A percentile compares a stretch with the other conserved stretches of the same genome.
Evolutionary conservation across 2,113 vertebrate species (phyloP).

Genomic region (Craseonycteris thonglongyai): DNA sequence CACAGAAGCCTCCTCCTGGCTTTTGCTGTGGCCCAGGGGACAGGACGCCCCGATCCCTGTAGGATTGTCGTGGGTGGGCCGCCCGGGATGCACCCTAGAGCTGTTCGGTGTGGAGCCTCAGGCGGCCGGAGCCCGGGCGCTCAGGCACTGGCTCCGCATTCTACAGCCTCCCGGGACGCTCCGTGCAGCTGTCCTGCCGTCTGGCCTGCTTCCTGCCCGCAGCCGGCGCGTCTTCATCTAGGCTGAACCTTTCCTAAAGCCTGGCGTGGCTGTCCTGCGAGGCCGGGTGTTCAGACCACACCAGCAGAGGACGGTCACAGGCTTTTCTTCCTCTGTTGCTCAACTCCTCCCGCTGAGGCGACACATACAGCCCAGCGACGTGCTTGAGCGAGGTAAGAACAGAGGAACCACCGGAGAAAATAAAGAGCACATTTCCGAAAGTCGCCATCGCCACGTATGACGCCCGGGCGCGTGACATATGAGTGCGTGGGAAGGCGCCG

Average conservation of each 20-base stretch:
- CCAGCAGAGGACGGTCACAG: rapidly evolving
- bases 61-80: rapidly evolving
- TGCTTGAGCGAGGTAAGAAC: rapidly evolving
- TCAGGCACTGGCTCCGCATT: no score
- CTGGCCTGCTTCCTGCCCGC: no score
- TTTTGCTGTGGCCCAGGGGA: rapidly evolving
- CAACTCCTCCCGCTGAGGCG: not conserved
- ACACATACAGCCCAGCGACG: no score
- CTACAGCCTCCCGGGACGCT: no score
- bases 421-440: not conserved
- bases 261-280: not conserved
- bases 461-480: rapidly evolving
- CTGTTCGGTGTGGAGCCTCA: no score
- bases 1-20: not conserved
- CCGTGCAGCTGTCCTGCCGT: no score
- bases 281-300: not conserved
- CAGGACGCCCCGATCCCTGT: no score
- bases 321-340: no score
- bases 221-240: no score
- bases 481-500: not conserved
- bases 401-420: not conserved
- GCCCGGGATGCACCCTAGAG: rapidly evolving
- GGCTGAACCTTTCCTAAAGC: rapidly evolving
- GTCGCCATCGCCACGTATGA: not conserved
- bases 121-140: no score